Conservation (phyloP, 2,797 vertebrate species). For the Gephyroberyx darwinii region DNA sequence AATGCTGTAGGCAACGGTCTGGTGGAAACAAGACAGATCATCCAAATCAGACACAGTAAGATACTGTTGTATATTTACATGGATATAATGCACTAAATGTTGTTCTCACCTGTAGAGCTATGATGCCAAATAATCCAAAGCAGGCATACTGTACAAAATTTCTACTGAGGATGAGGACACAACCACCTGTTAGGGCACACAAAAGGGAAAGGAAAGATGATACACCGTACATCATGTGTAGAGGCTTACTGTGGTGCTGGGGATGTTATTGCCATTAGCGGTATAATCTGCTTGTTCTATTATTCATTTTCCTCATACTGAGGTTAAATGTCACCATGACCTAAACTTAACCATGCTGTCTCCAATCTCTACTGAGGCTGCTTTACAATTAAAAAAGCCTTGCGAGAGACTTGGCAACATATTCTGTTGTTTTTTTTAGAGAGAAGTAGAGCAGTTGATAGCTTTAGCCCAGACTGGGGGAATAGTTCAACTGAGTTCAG, state of each 20-base stretch:
- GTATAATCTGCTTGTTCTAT: neutral
- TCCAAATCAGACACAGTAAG: constrained; percentile 22
- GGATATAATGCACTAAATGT: neutral
- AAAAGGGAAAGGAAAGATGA: neutral
- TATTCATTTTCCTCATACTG: neutral
- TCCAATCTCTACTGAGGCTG: too few relatives aligned
- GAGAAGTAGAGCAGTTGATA: too few relatives aligned
- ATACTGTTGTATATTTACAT: neutral
- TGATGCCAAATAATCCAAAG: constrained; percentile 97
- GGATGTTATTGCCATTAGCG: neutral
- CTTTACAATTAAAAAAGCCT: too few relatives aligned
- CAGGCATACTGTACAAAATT: constrained; percentile 98
- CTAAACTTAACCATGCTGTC: too few relatives aligned
- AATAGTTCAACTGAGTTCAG: too few relatives aligned
- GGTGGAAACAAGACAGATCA: constrained; percentile 45
- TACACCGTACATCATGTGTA: neutral
- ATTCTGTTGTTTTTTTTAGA: too few relatives aligned
- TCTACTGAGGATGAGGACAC: constrained; percentile 96
- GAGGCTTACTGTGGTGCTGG: neutral
- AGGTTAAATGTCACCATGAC: neutral
- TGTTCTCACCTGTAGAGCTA: constrained; percentile 92
- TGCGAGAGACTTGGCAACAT: too few relatives aligned
- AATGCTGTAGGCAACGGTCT: constrained; percentile 99
- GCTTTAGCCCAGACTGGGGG: too few relatives aligned
- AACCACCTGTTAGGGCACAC: constrained; percentile 85